Base-by-base conservation (phyloP, 1,140 invertebrate species). In the Acromyrmex charruanus region DNA sequence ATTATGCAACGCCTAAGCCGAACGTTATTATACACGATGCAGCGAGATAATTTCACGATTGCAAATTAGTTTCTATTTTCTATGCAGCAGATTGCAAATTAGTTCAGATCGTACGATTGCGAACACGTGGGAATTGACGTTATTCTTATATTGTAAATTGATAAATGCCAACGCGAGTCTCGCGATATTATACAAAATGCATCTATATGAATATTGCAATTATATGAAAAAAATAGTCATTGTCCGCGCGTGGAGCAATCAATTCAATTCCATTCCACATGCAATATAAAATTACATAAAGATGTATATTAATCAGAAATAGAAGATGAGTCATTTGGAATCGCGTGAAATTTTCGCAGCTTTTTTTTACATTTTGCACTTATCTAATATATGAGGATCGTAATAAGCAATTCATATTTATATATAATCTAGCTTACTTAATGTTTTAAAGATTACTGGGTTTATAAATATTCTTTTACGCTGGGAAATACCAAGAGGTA, bases 241-340 rank as follows among this genome's bases (percentile, higher is more conserved):
- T 14, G 6, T 44, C 31, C 5, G 31, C 31, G 31, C 21, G 16
- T 2, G 16, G 28, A 25, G 25, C 0, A 18, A 3, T 28, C 12
- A 5, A 66, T 25, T 39, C 3, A 31, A 14, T 61, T 31, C n/a
- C 1, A 35, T 25, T 35, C 25, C 18, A 9, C 39, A 21, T 61
- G 12, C 25, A 12, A 72, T 59, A 49, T 21, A 49, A 61, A 44
- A 84, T 51, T 84, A 74, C 39, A 25, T 74, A 74, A 63, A 51
- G 49, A 12, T 12, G n/a, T 1, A 6, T 9, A 3, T 58, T 59
- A 72, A 82, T 49, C 3, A 39, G 28, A 53, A 55, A 39, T 14
- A 9, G 49, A 55, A 79, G 7, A 4, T 6, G 3, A 55, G 3
- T 55, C 16, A 44, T 72, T 16, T 2, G 28, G 10, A 6, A 55